These are phyloP conservation scores for Hylaeus volcanicus DNA, from an alignment of 1,140 invertebrate species.

Conservation along the genomic window DNA sequence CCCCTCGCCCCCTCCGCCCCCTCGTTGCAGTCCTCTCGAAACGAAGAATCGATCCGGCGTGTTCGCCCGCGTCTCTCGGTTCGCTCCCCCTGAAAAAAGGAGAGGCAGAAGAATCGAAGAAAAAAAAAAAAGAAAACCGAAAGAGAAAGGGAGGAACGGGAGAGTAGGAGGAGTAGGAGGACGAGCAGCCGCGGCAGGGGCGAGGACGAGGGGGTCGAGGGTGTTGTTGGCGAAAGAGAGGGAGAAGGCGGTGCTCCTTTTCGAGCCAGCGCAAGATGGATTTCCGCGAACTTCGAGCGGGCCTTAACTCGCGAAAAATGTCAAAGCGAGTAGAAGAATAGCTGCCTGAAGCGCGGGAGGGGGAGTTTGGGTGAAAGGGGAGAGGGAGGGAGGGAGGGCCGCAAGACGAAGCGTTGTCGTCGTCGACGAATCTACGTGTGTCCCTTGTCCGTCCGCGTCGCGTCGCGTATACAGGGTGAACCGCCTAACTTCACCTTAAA, in stretches of 20 bases:
- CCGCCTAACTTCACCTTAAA: no score
- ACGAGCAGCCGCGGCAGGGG: conserved; percentile 17
- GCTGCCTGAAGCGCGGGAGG: conserved; percentile 9
- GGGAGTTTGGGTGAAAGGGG: neutral
- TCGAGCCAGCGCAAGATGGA: conserved; percentile 67
- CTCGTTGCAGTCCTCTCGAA: conserved; percentile 56
- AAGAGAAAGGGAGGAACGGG: conserved; percentile 17
- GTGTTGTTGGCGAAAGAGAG: conserved; percentile 10
- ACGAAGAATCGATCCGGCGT: conserved; percentile 70
- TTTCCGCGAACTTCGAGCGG: conserved; percentile 66
- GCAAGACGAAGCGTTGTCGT: conserved; percentile 34
- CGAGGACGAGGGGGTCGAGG: neutral
- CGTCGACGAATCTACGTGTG: conserved; percentile 28
- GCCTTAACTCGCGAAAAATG: conserved; percentile 72
- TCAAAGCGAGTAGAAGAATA: conserved; percentile 71
- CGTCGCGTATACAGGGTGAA: neutral
- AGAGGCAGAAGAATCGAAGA: conserved; percentile 65
- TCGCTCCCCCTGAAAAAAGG: conserved; percentile 61
- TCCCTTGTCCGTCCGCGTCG: conserved; percentile 24
- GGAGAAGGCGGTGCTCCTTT: conserved; percentile 43
- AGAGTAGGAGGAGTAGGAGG: conserved; percentile 23
- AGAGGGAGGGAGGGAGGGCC: conserved; percentile 19
- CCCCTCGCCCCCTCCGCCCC: conserved; percentile 3
- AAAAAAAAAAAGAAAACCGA: conserved; percentile 49
- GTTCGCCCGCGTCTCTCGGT: conserved; percentile 42